Conservation (phyloP, 1,140 invertebrate genomes). For the Sminthurides bifidus region DNA sequence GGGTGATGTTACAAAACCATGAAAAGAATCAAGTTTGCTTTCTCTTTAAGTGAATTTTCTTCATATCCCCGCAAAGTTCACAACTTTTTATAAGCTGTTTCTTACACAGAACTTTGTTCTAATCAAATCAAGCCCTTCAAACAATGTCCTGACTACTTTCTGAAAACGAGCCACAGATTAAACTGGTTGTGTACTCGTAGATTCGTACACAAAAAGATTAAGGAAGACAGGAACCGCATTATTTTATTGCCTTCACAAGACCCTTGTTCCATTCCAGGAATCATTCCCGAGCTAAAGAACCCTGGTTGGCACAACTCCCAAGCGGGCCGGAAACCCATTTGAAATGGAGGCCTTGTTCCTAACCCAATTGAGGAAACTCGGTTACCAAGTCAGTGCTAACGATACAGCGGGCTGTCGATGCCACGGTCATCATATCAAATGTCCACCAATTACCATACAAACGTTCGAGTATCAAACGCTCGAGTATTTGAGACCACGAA, state of each 20-base stretch:
- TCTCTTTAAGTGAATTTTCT: neutral
- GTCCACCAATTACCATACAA: constrained; percentile 22
- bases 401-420: too few species aligned
- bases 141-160: too few species aligned
- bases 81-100: too few species aligned
- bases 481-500: constrained; percentile 15
- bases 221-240: neutral
- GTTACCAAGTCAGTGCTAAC: neutral
- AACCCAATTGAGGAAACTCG: neutral
- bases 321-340: neutral
- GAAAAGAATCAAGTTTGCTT: neutral
- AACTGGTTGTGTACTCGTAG: too few species aligned
- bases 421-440: constrained; percentile 1
- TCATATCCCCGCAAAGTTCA: too few species aligned
- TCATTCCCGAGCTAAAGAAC: constrained; percentile 22
- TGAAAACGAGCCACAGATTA: too few species aligned
- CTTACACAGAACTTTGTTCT: too few species aligned
- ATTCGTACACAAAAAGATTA: neutral
- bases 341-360: constrained; percentile 3
- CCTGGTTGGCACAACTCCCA: constrained; percentile 10
- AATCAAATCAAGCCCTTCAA: too few species aligned
- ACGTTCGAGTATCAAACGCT: constrained; percentile 19
- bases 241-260: neutral
- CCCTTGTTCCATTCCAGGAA: constrained; percentile 2
- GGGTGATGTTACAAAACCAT: neutral